Percentiles rank a stretch among this genome's conserved stretches.
Evolutionary conservation across 2,113 vertebrate genomes (phyloP).

Genomic region (Callorhinus ursinus): DNA sequence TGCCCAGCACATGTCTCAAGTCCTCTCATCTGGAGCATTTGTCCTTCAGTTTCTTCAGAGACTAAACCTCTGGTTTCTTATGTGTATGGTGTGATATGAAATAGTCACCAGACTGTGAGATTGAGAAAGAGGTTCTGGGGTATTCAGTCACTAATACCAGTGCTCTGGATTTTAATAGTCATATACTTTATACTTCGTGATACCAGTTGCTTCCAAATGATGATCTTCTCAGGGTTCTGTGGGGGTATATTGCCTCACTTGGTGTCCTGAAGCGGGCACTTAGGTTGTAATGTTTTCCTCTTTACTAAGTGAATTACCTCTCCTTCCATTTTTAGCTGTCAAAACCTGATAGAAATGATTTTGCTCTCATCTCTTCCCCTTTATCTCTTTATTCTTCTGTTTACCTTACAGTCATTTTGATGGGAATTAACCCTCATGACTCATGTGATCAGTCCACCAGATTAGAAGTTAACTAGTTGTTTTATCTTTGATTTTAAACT

Average conservation of each 20-base stretch:
- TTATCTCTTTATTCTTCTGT: neutral
- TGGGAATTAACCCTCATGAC: neutral
- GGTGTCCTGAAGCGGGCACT: neutral
- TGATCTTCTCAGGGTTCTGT: neutral
- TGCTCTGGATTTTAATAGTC: neutral
- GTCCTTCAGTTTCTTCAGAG: neutral
- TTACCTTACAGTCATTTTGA: neutral
- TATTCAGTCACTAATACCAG: neutral
- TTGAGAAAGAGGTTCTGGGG: neutral
- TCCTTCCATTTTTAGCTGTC: neutral
- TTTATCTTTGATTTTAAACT: neutral
- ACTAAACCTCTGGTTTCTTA: neutral
- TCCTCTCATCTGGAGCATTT: neutral
- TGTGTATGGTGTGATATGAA: neutral
- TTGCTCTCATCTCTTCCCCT: neutral
- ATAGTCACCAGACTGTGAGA: neutral
- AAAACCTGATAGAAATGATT: neutral
- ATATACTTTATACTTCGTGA: neutral
- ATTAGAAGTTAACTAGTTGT: neutral
- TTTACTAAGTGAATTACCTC: neutral
- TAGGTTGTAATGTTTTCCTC: neutral
- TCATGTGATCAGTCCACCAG: no score
- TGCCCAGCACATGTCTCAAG: neutral
- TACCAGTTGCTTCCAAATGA: neutral
- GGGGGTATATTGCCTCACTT: neutral